Conservation (phyloP, 2,888 invertebrate genomes). For the Volucella inanis region DNA sequence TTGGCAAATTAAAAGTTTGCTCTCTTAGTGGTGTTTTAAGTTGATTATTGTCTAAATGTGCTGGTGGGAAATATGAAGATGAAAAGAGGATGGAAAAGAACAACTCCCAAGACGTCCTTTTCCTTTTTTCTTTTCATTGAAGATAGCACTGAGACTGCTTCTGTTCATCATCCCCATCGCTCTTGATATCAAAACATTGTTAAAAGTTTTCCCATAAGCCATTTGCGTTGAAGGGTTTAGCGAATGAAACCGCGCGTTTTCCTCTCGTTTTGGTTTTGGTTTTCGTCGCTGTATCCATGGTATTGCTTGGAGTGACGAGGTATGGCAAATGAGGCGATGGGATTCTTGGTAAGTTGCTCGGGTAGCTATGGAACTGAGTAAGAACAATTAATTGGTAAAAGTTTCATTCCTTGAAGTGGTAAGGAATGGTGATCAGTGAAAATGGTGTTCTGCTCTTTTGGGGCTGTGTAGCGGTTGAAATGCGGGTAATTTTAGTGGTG, state of each 20-base stretch:
- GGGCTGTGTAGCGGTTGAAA: too few relatives aligned
- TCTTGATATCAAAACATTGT: constrained; percentile 50
- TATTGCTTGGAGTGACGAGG: not conserved
- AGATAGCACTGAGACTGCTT: not conserved
- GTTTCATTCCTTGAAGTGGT: constrained; percentile 23
- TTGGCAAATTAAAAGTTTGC: constrained; percentile 71
- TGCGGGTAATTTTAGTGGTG: too few relatives aligned
- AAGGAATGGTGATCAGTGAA: constrained; percentile 15
- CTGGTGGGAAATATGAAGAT: not conserved
- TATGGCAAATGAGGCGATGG: not conserved
- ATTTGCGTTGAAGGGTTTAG: constrained; percentile 32
- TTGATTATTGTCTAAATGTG: constrained; percentile 60
- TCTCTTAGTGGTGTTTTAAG: constrained; percentile 55
- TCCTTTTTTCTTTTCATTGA: too few relatives aligned
- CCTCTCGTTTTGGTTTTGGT: not conserved
- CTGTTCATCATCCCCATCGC: constrained; percentile 37
- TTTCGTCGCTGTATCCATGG: constrained; percentile 18
- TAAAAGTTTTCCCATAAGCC: constrained; percentile 54
- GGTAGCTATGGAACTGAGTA: constrained; percentile 35
- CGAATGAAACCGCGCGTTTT: constrained; percentile 23
- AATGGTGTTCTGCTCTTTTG: not conserved
- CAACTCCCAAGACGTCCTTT: constrained; percentile 1
- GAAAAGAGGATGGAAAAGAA: not conserved
- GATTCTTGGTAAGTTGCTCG: constrained; percentile 21
- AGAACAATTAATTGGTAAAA: constrained; percentile 51